Base-by-base conservation (phyloP, 2,797 vertebrate genomes). In the Eleutherodactylus coqui region DNA sequence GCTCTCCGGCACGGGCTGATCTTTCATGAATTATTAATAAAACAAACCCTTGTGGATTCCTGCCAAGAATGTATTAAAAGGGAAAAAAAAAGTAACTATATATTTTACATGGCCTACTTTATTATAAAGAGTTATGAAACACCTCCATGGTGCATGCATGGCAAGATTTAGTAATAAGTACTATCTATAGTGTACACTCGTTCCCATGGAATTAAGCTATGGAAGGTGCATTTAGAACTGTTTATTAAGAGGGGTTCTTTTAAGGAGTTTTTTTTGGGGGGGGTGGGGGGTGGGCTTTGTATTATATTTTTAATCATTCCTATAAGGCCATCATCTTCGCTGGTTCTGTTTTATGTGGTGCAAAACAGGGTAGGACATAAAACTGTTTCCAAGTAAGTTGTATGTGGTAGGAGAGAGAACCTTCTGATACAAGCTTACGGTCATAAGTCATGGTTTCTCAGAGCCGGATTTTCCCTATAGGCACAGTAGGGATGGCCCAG, bases 1-100 rank as follows among this genome's bases (percentile, higher is more conserved):
- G 70, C 69, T 11, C 43, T 58, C 27, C 49, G 0, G n/a, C 34
- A 19, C 36, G 17, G 17, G 10, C 64, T 58, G 84, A 19, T 77
- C 75, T 78, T 69, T 36, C 73, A 67, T 69, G 75, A 78, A 78
- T 60, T 84, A 76, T 76, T 77, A 76, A 62, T 76, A 64, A 36
- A 77, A 64, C 10, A 77, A 78, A 53, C 43, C 32, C 24, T 53
- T 60, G 11, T 58, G 69, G 69, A 67, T 21, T 32, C n/a, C 55
- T 32, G 55, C 78, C 60, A 62, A 32, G 60, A 80, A 47, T 62
- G n/a, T 62, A 19, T 64, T 64, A 67, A 27, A 43, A 29, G 13
- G 21, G 27, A 45, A 75, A 27, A 32, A 34, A 29, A 14, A 51
- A 49, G 51, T 14, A 34, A 77, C 51, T 77, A 24, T 45, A 73